A percentile compares a stretch with the other conserved stretches of the same genome.
These are phyloP conservation scores for Brachyopa scutellaris DNA, from an alignment of 2,888 invertebrate genomes.

Conservation along the genomic window DNA sequence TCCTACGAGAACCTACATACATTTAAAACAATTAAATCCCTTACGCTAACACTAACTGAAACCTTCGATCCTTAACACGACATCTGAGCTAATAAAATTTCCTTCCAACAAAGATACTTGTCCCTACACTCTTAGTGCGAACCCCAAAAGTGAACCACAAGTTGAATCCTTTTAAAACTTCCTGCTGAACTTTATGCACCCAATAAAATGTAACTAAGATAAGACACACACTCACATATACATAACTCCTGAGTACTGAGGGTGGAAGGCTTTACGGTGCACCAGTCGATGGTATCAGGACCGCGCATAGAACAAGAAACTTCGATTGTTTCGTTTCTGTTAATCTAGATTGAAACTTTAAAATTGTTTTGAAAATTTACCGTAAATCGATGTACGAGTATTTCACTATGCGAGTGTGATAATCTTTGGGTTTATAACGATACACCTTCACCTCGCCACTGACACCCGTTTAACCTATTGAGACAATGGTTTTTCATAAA, in stretches of 20 bases:
- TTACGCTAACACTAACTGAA: no score
- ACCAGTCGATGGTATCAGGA: background rate
- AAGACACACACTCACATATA: conserved; percentile 24
- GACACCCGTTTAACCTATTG: background rate
- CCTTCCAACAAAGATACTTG: background rate
- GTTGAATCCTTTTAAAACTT: conserved; percentile 43
- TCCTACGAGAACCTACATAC: no score
- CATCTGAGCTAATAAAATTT: background rate
- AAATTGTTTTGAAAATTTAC: conserved; percentile 53
- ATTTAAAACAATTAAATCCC: no score
- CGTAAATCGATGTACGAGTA: conserved; percentile 35
- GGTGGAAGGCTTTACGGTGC: background rate
- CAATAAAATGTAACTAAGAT: conserved; percentile 42
- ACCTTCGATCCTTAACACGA: background rate
- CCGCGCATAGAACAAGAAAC: conserved; percentile 1
- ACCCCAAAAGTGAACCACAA: conserved; percentile 31
- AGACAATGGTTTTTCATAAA: conserved; percentile 1
- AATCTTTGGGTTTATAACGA: background rate
- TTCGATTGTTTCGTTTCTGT: conserved; percentile 44
- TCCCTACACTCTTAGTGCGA: no score
- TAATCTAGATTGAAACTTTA: conserved; percentile 41
- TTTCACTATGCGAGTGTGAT: background rate
- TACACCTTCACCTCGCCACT: background rate
- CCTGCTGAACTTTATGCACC: conserved; percentile 43
- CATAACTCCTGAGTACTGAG: background rate